These are phyloP conservation scores for Threskiornis aethiopicus DNA, from an alignment of 2,797 vertebrate species.

Conservation along the genomic window DNA sequence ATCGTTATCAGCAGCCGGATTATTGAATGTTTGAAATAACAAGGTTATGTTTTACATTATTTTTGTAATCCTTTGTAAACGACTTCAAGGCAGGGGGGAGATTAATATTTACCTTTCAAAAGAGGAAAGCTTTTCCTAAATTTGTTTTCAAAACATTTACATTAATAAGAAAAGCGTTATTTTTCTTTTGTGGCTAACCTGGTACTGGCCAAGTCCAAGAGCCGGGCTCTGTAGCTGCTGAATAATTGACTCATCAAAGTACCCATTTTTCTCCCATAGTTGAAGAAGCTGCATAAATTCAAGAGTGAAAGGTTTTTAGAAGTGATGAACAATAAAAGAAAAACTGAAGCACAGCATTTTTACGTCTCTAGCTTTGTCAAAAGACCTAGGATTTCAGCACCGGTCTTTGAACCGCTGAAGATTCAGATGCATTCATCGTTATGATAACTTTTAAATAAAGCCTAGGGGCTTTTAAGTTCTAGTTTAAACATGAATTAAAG, in stretches of 20 bases:
- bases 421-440: background rate
- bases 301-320: background rate
- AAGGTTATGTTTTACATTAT: background rate
- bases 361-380: background rate
- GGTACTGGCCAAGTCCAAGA: constrained; percentile 95
- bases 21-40: background rate
- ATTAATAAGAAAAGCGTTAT: background rate
- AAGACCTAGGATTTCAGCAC: background rate
- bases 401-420: background rate
- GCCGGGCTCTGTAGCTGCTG: constrained; percentile 96
- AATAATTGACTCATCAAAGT: constrained; percentile 96
- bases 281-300: constrained; percentile 84
- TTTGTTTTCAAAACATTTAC: background rate
- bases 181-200: constrained; percentile 75
- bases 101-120: background rate
- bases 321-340: background rate
- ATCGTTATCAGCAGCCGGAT: background rate
- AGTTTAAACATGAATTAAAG: background rate
- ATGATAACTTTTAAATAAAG: background rate
- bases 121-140: background rate
- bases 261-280: constrained; percentile 98
- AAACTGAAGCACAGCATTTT: background rate
- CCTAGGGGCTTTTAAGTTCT: background rate
- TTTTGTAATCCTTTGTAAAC: background rate
- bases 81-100: background rate